Evolutionary conservation across 2,113 vertebrate species (phyloP), one percentile per base, ranked within the genome.

Genomic region (Platysternon megacephalum): DNA sequence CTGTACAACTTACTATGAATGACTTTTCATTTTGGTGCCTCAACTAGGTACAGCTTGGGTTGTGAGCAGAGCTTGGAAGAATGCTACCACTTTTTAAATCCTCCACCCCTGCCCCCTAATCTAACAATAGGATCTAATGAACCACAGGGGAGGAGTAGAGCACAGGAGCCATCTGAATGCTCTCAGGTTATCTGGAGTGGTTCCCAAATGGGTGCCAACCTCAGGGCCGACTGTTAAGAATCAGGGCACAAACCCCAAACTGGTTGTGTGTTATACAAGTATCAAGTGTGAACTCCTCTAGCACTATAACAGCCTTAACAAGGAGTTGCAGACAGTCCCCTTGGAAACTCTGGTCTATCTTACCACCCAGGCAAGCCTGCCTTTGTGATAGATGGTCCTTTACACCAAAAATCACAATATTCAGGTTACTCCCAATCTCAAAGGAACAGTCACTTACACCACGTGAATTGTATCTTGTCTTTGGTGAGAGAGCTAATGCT

Each of bases 101-200:
- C n/a, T 19, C 16, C 7, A 16, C 61, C 61, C 5, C 19, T n/a
- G 9, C 65, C n/a, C 19, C 94, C 93, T 86, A 94, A 78, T 4
- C 90, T 82, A 72, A 94, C 87, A 86, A 76, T 81, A 93, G 80
- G 93, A 80, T 29, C 26, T 92, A 94, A 84, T 85, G 86, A 97
- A 85, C 28, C 94, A 78, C 53, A 93, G 74, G 65, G n/a, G 53
- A 79, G 88, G 65, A 72, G 29, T 65, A 48, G 53, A 51, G 51
- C n/a, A 6, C 46, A 28, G 74, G 56, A 74, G n/a, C n/a, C 65
- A 72, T 72, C 35, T 39, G 19, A 72, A 39, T 19, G 16, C 8
- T 39, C 19, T 21, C 65, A n/a, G 4, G 35, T 16, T 39, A 9
- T 11, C 65, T 72, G 65, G 35, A 39, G n/a, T 39, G 65, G 8